Evolutionary conservation across 1,140 invertebrate genomes (phyloP), one percentile per base, ranked within the genome.

Genomic region (Pectinophora gossypiella): DNA sequence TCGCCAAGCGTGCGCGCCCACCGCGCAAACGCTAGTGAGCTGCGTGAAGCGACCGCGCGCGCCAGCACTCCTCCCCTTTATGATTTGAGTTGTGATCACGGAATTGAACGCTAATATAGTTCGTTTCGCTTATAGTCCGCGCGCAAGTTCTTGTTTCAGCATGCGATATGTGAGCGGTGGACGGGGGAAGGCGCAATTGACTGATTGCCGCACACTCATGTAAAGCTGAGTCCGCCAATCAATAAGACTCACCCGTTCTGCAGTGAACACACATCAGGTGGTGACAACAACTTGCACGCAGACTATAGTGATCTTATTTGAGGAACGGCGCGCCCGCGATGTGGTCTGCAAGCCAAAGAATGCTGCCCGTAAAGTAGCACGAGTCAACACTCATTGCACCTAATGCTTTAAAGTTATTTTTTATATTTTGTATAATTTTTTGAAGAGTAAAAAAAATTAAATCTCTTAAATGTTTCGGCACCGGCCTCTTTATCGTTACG

Each of bases 371-470:
- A 45, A 40, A 45, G 74, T 76, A 79, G 75, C 75, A 7, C 61
- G 73, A 78, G 76, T 84, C 76, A 80, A 71, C 74, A 68, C 70
- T 79, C 74, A 79, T 75, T 70, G 62, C 75, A 78, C 69, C 67
- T 74, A 72, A 76, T 76, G 72, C 76, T 79, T 81, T 81, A 83
- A 80, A 69, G 56, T 79, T 77, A 72, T 70, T 74, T 74, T 76
- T 67, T 64, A 72, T 68, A 46, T 56, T 70, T 70, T 67, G 42
- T 44, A 19, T 20, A 44, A 44, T 68, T 56, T 64, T 76, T 64
- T 56, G 61, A 53, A 68, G 45, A 56, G 53, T 53, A 48, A 15
- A 43, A 49, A 52, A 32, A 40, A 16, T 47, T 46, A 68, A 75
- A 74, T 76, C 68, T 72, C 64, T 68, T 68, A 57, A 56, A 68